A percentile compares a stretch with the other conserved stretches of the same genome.
These are phyloP conservation scores for Glossosoma conforme DNA, from an alignment of 1,140 invertebrate species.

Conservation along the genomic window DNA sequence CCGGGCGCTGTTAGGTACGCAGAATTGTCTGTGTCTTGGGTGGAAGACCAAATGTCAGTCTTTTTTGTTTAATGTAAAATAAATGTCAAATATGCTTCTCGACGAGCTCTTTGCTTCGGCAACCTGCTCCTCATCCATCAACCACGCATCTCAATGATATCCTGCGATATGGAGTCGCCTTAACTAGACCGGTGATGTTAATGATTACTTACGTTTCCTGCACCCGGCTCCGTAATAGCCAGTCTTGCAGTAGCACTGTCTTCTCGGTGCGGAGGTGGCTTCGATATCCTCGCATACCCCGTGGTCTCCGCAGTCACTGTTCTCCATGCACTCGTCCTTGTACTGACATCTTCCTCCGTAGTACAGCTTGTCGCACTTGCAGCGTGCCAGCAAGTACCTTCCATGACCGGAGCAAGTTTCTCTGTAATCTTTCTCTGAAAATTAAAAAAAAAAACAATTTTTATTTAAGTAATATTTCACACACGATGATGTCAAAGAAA, in stretches of 20 bases:
- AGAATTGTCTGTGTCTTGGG: no score
- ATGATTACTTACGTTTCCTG: constrained; percentile 63
- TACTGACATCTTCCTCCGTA: constrained; percentile 80
- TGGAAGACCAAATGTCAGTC: no score
- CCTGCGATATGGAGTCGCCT: no score
- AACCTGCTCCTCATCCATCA: no score
- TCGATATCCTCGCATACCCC: constrained; percentile 78
- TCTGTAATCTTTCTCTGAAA: constrained; percentile 63
- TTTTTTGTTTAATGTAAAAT: no score
- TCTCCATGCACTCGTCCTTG: constrained; percentile 74
- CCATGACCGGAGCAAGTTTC: constrained; percentile 82
- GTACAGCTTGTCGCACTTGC: constrained; percentile 78
- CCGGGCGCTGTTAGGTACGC: no score
- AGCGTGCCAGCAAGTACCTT: constrained; percentile 67
- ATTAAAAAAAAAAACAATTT: constrained; percentile 6
- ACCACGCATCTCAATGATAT: no score
- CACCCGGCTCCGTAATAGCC: constrained; percentile 81
- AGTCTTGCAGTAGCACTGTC: constrained; percentile 83
- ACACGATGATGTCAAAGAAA: no score
- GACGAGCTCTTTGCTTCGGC: no score
- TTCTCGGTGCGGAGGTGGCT: constrained; percentile 72
- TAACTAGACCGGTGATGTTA: neutral
- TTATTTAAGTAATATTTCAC: no score
- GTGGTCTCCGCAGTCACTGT: constrained; percentile 77
- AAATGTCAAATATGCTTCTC: no score